These are phyloP conservation scores for Oryctes rhinoceros DNA, from an alignment of 1,140 invertebrate genomes.

Conservation along the genomic window DNA sequence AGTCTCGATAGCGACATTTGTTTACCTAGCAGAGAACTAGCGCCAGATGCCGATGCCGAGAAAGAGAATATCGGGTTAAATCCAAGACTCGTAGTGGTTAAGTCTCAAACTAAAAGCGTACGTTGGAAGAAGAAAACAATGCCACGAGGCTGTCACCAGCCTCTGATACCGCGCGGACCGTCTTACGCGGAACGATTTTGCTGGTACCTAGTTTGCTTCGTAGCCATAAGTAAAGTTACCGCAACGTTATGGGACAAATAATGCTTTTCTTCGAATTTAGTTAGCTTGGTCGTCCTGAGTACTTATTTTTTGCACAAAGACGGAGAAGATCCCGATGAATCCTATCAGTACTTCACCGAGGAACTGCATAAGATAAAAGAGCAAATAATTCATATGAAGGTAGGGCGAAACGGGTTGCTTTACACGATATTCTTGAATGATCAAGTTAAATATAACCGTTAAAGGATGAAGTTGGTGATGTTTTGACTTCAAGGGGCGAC, in stretches of 20 bases:
- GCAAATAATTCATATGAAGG: not conserved
- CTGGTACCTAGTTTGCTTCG: not conserved
- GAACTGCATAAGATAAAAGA: slow-evolving; percentile 4
- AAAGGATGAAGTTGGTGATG: slow-evolving; percentile 15
- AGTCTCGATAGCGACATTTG: not conserved
- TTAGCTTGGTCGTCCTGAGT: not conserved
- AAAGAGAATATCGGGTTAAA: not conserved
- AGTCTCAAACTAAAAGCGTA: not conserved
- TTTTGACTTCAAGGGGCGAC: not conserved
- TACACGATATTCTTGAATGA: not conserved
- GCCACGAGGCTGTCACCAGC: not conserved
- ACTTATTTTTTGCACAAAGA: not conserved
- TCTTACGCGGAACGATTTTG: slow-evolving; percentile 14
- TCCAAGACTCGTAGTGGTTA: not conserved
- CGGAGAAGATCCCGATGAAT: not conserved
- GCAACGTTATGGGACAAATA: not conserved
- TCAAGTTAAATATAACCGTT: not conserved
- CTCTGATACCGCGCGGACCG: not conserved
- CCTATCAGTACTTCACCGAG: not conserved
- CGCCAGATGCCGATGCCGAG: not conserved
- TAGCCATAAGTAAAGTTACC: slow-evolving; percentile 12
- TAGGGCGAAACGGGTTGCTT: not conserved
- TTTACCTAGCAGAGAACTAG: not conserved
- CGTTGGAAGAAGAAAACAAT: not conserved
- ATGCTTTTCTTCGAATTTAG: not conserved